Evolutionary conservation across 1,140 invertebrate species (phyloP).

Genomic region (Choristoneura fumiferana): DNA sequence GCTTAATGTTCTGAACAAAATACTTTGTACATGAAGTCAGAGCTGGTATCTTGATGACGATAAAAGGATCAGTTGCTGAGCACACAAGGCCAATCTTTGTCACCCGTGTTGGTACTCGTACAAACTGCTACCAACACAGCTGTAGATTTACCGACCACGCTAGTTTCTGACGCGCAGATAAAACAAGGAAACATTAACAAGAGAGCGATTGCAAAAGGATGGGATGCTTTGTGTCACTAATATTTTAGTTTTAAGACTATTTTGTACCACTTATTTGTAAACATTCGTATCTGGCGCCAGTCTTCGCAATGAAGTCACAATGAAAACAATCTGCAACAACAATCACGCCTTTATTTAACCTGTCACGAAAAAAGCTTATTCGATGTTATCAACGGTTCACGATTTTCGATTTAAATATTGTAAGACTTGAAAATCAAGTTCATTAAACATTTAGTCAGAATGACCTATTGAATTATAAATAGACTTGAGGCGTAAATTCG

Average conservation of each 20-base stretch:
- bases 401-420: constrained; percentile 28
- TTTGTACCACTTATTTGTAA: constrained; percentile 36
- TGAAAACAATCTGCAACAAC: constrained; percentile 39
- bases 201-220: no score
- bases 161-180: no score
- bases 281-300: constrained; percentile 33
- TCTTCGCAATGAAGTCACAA: constrained; percentile 26
- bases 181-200: no score
- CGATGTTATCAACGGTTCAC: constrained; percentile 36
- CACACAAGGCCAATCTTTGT: constrained; percentile 39
- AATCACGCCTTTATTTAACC: constrained; percentile 36
- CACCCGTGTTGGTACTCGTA: constrained; percentile 30
- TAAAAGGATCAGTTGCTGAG: constrained; percentile 46
- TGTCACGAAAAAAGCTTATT: constrained; percentile 39
- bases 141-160: neutral
- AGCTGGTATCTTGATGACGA: constrained; percentile 34
- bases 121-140: constrained; percentile 21
- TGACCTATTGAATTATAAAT: no score
- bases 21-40: constrained; percentile 53
- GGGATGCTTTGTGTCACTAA: no score
- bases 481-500: no score
- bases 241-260: constrained; percentile 38
- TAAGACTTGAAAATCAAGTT: neutral
- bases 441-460: neutral
- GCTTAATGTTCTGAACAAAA: constrained; percentile 43